Percentiles rank a stretch among this genome's conserved stretches.
phyloP scores from a whole-genome alignment of 2,797 vertebrate species.

The Gephyroberyx darwinii region DNA sequence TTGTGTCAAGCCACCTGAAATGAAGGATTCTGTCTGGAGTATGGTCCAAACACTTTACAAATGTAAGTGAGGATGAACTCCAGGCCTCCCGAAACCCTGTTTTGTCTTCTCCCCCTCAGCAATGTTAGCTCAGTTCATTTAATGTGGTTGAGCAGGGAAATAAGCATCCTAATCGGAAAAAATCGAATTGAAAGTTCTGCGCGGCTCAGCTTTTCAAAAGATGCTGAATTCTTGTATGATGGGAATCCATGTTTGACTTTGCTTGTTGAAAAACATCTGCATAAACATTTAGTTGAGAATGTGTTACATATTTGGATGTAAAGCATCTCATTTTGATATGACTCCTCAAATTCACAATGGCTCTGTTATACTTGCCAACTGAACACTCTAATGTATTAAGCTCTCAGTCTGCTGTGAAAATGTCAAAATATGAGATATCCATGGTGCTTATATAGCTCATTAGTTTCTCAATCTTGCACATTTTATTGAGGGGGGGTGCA shows the following conservation, averaged over 20 bases:
- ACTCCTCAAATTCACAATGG: not conserved
- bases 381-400: not conserved
- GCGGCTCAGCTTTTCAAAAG: slow-evolving; percentile 4
- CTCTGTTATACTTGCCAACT: not conserved
- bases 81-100: too few relatives aligned
- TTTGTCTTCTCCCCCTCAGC: too few relatives aligned
- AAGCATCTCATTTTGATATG: not conserved
- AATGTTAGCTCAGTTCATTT: too few relatives aligned
- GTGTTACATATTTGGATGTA: too few relatives aligned
- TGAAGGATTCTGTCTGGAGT: too few relatives aligned
- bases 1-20: slow-evolving; percentile 4
- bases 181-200: slow-evolving; percentile 25
- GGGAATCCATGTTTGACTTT: not conserved
- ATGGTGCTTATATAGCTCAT: slow-evolving; percentile 14
- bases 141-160: slow-evolving; percentile 10
- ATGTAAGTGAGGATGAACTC: too few relatives aligned
- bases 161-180: slow-evolving; percentile 26
- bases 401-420: slow-evolving; percentile 31
- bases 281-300: not conserved
- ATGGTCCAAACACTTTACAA: too few relatives aligned
- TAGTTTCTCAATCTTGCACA: slow-evolving; percentile 36
- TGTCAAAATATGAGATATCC: slow-evolving; percentile 21
- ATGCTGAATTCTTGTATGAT: not conserved
- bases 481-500: not conserved
- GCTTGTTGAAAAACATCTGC: not conserved